Base-by-base conservation (phyloP, 2,888 invertebrate genomes). In the Volucella inflata region DNA sequence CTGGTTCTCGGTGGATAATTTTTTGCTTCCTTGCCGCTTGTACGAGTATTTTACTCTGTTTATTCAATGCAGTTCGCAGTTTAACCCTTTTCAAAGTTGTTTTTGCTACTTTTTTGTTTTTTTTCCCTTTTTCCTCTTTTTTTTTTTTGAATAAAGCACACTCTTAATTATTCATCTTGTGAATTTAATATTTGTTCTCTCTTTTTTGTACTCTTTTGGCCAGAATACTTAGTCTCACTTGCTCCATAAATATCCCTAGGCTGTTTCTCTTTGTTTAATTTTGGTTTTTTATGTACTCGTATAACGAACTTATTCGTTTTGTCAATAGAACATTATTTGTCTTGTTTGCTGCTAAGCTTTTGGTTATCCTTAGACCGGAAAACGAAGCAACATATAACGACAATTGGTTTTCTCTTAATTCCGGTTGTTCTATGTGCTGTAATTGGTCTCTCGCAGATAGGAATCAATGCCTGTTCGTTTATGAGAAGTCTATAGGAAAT, bases 51-150 rank as follows among this genome's bases (percentile, higher is more conserved):
- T 6, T 76, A 59, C 72, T 81, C 72, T 76, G 81, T 81, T 72
- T 76, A 76, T 81, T 76, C 81, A 71, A 77, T 85, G 81, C 85
- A 85, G 85, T 85, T 85, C 85, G 81, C 76, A 85, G 85, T 85
- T 85, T 81, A 85, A 85, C 81, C 85, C 60, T 76, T 85, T 85
- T 85, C 76, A 71, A 71, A 70, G 70, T 75, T 46, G 50, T 75
- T 65, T 78, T 70, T 59, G 44, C 51, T 70, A 59, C 14, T 36
- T 70, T 21, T 70, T 64, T 50, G 60, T 53, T 30, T 0, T 6
- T 6, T 30, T 30, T 80, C 71, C 46, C 55, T 75, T 65, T 78
- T 70, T 59, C 51, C 53, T 62, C 59, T 17, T 36, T 70, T 21
- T 70, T 64, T 50, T 59, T 53, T 68, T 53, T 60, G 60, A 55